Base-by-base conservation (phyloP, 2,888 invertebrate species). In the Autographa pulchrina region DNA sequence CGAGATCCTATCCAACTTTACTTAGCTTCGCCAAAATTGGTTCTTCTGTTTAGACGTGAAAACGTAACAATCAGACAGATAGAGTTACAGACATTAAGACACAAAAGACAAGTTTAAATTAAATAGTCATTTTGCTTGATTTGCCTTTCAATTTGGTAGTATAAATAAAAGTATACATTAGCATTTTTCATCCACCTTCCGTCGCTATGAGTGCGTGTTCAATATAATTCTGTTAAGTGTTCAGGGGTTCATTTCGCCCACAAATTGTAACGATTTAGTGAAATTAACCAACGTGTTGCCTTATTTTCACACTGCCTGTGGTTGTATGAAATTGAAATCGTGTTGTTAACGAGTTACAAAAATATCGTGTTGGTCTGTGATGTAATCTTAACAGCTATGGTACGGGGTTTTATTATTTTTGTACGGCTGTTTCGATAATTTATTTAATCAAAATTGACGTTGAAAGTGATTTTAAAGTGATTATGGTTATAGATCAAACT, bases 241-340 rank as follows among this genome's bases (percentile, higher is more conserved):
- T 88, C 81, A 86, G 79, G 85, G 91, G 90, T 88, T 92, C 89
- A 91, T 90, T 90, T 90, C 88, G 87, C 86, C 89, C 88, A 90
- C 90, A 91, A 92, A 92, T 92, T 89, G 90, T 91, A 85, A 87
- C 90, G 88, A 90, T 92, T 92, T 90, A 89, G 88, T 89, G 85
- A 90, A 92, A 91, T 91, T 82, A 90, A 90, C 86, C 83, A 86
- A 85, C 87, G 85, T 89, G 89, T 89, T 88, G 83, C 86, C 83
- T 87, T 88, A 89, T 91, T 89, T 89, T 87, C 88, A 89, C 88
- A 89, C 88, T 87, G 87, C 86, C 86, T 83, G 87, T 81, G 82
- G 79, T 83, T 73, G 81, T 85, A 87, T 89, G 84, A 91, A 92
- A 92, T 92, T 93, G 92, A 93, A 92, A 92, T 92, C 92, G 92